Evolutionary conservation across 2,888 invertebrate species (phyloP).

Genomic region (Andrena haemorrhoa): DNA sequence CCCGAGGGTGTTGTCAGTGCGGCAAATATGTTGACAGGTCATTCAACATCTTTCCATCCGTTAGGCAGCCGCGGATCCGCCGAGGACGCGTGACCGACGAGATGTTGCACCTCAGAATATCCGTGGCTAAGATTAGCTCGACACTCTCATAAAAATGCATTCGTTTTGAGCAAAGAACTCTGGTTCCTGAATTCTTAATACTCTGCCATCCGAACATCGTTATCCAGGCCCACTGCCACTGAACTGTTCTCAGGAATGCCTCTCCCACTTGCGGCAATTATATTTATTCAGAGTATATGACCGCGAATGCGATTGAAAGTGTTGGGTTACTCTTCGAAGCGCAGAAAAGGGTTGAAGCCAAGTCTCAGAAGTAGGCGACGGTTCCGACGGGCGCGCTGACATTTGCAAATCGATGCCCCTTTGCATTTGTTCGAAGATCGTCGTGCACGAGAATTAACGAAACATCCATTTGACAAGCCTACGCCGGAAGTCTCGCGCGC

Average conservation of each 20-base stretch:
- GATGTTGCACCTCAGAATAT: conserved; percentile 67
- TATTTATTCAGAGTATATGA: no score
- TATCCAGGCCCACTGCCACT: no score
- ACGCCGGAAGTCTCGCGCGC: neutral
- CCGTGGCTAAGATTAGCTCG: conserved; percentile 52
- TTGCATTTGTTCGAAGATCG: conserved; percentile 54
- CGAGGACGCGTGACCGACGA: conserved; percentile 70
- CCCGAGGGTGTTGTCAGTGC: conserved; percentile 73
- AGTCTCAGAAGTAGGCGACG: conserved; percentile 43
- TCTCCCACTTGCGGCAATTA: no score
- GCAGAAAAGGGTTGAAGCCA: neutral
- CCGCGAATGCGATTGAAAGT: no score
- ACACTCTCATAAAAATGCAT: neutral
- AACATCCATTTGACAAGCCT: conserved; percentile 29
- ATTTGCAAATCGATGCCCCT: conserved; percentile 46
- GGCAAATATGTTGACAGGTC: conserved; percentile 80
- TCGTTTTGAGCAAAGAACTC: conserved; percentile 10
- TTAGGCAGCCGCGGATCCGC: conserved; percentile 33
- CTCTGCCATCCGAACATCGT: neutral
- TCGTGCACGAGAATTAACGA: conserved; percentile 43
- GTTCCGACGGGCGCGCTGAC: conserved; percentile 19
- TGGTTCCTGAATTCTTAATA: conserved; percentile 16
- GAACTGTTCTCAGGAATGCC: no score
- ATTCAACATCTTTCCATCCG: conserved; percentile 72
- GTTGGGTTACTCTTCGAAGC: neutral